Base-by-base conservation (phyloP, 2,888 invertebrate genomes). In the Seira sanloemensis region DNA sequence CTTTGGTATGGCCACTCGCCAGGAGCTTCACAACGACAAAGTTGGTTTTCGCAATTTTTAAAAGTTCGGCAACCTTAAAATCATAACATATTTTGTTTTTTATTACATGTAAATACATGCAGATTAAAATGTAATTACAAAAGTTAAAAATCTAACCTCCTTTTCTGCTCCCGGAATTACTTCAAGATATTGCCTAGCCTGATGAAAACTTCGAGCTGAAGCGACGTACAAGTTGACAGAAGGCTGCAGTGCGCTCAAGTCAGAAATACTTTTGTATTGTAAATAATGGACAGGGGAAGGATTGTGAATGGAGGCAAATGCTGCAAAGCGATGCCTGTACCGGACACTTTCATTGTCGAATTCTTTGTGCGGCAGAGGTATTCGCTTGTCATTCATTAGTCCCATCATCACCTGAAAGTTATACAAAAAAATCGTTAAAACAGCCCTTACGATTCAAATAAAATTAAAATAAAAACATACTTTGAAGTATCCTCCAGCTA, bases 401-500 rank as follows among this genome's bases (percentile, higher is more conserved):
- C 97, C 98, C 76, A 96, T 94, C 90, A 98, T 93, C n/a, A 97
- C 97, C 96, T 96, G 91, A 37, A n/a, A n/a, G n/a, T 69, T 90
- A 91, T 84, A 82, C 81, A 69, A 86, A 68, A 74, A 79, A 12
- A 21, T 77, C 7, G 16, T 26, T 26, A 62, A 1, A 73, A 68
- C 62, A 7, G 18, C 7, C 5, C 5, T 16, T 62, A 18, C 62
- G n/a, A n/a, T n/a, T n/a, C n/a, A n/a, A 67, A 9, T 18, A 7
- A 67, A 19, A 21, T 24, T 24, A 67, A 19, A 67, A 67, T 21
- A 19, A 16, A 2, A 67, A 23, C 9, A 23, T 91, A 95, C 97
- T 94, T 97, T 98, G 90, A 97, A 98, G 91, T 96, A 97, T 4
- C 98, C 98, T 0, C 97, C 98, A 91, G 97, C 97, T 93, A 98